phyloP scores from a whole-genome alignment of 2,888 invertebrate species.

The Notocelia uddmanniana region DNA sequence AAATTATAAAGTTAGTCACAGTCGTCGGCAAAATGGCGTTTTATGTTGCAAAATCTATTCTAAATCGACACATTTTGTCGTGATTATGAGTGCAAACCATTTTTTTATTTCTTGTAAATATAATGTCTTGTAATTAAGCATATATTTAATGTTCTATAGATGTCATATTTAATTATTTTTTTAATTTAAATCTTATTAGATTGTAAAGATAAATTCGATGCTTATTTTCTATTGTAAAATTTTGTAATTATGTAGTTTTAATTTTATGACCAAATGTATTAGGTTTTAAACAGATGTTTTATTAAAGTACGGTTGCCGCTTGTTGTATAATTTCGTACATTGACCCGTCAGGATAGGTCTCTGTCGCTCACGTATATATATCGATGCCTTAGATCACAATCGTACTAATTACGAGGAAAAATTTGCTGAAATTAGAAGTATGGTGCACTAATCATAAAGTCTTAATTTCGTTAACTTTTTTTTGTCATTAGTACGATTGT shows the following conservation, averaged over 20 bases:
- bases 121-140: slow-evolving; percentile 32
- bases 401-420: too few relatives aligned
- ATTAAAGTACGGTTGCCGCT: slow-evolving; percentile 2
- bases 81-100: slow-evolving; percentile 39
- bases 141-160: slow-evolving; percentile 45
- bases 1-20: too few relatives aligned
- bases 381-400: too few relatives aligned
- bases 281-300: slow-evolving; percentile 33
- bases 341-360: not conserved
- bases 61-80: slow-evolving; percentile 16
- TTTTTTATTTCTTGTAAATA: slow-evolving; percentile 38
- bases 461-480: too few relatives aligned
- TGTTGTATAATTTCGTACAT: not conserved
- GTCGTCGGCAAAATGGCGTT: not conserved
- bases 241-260: slow-evolving; percentile 45
- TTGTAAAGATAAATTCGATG: slow-evolving; percentile 16
- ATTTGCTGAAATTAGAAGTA: too few relatives aligned
- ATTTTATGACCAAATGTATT: slow-evolving; percentile 45
- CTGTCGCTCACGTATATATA: not conserved
- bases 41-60: slow-evolving; percentile 12
- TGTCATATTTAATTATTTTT: slow-evolving; percentile 38
- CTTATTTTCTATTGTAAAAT: slow-evolving; percentile 40
- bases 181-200: slow-evolving; percentile 19
- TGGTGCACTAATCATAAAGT: too few relatives aligned
- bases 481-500: too few relatives aligned